Conservation (phyloP, 2,113 vertebrate genomes). For the Oophaga pumilio region DNA sequence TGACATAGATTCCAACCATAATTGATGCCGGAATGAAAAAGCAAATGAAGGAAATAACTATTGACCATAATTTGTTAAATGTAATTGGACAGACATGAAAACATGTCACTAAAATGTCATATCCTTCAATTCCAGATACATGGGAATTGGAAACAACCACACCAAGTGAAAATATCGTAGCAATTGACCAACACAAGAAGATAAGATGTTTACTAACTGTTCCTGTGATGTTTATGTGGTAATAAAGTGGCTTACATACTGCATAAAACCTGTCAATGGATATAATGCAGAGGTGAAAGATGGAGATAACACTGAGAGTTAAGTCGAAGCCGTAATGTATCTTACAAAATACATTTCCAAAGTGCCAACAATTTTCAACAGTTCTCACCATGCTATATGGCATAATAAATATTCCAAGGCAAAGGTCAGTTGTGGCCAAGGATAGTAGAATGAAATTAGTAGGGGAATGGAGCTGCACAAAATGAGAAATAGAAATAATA, state of each 20-base stretch:
- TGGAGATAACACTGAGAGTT: slow-evolving; percentile 69
- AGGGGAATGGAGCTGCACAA: slow-evolving; percentile 70
- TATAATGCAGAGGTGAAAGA: slow-evolving; percentile 69
- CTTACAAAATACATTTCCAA: slow-evolving; percentile 68
- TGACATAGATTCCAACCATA: slow-evolving; percentile 68
- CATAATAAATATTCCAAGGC: slow-evolving; percentile 68
- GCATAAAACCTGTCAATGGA: slow-evolving; percentile 66
- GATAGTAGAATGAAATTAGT: slow-evolving; percentile 70
- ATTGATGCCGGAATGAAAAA: slow-evolving; percentile 67
- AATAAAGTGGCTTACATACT: slow-evolving; percentile 66
- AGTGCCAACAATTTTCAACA: slow-evolving; percentile 70
- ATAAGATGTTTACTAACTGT: not conserved
- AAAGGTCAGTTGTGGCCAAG: slow-evolving; percentile 65
- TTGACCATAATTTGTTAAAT: slow-evolving; percentile 68
- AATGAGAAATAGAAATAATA: slow-evolving; percentile 66
- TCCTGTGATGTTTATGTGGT: slow-evolving; percentile 60
- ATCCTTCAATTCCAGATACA: slow-evolving; percentile 63
- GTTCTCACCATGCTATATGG: slow-evolving; percentile 69
- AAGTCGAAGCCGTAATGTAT: slow-evolving; percentile 68
- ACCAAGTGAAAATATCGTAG: slow-evolving; percentile 61
- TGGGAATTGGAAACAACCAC: slow-evolving; percentile 66
- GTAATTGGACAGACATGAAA: slow-evolving; percentile 61
- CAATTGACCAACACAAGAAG: slow-evolving; percentile 62
- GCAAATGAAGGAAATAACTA: slow-evolving; percentile 63
- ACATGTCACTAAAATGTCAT: slow-evolving; percentile 62